Conservation (phyloP, 2,888 invertebrate genomes). For the Corbicula japonica region DNA sequence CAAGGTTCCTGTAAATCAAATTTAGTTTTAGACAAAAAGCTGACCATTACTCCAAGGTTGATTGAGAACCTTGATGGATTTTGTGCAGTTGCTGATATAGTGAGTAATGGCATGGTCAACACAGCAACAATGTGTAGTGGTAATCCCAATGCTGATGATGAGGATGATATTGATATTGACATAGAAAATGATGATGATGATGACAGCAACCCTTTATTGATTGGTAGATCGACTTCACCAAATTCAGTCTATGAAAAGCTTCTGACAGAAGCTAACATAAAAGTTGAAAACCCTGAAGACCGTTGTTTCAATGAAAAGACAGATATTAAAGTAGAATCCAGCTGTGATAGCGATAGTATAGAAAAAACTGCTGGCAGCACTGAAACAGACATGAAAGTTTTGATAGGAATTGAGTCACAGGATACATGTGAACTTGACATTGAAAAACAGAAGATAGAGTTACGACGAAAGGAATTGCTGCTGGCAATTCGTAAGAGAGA, state of each 20-base stretch:
- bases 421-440: too few species aligned
- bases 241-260: slow-evolving; percentile 81
- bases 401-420: too few species aligned
- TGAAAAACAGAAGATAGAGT: too few species aligned
- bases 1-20: too few species aligned
- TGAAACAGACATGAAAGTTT: too few species aligned
- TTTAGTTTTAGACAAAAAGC: slow-evolving; percentile 54
- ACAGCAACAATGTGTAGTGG: too few species aligned
- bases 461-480: too few species aligned
- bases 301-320: too few species aligned
- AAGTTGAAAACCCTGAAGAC: slow-evolving; percentile 11
- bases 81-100: slow-evolving; percentile 69
- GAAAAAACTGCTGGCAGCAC: neutral
- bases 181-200: slow-evolving; percentile 79
- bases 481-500: too few species aligned
- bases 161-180: slow-evolving; percentile 76
- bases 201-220: slow-evolving; percentile 72
- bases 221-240: slow-evolving; percentile 80
- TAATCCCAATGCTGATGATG: slow-evolving; percentile 32
- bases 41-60: slow-evolving; percentile 62
- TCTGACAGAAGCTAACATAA: slow-evolving; percentile 73
- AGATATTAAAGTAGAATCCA: neutral
- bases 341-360: neutral
- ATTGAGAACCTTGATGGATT: slow-evolving; percentile 70
- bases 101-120: slow-evolving; percentile 31